Percentiles rank a stretch among this genome's conserved stretches.
Conservation (phyloP, 1,140 invertebrate genomes). For the Hycleus cichorii region DNA sequence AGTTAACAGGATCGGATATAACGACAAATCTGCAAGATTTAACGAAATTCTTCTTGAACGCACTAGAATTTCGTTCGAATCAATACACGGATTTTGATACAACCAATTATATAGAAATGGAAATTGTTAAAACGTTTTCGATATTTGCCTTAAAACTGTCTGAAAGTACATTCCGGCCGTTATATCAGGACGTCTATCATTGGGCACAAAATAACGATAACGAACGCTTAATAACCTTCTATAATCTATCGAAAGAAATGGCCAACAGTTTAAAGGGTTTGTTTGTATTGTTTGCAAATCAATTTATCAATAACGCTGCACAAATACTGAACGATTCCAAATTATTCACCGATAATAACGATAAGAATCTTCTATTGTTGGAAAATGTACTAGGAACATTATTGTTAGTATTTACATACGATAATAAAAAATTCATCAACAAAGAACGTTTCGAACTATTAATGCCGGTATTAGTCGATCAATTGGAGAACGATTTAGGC, state of each 20-base stretch:
- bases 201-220: slow-evolving; percentile 60
- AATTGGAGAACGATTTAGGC: slow-evolving; percentile 73
- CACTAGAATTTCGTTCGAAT: slow-evolving; percentile 61
- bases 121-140: slow-evolving; percentile 66
- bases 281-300: slow-evolving; percentile 81
- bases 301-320: slow-evolving; percentile 74
- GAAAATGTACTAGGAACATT: slow-evolving; percentile 66
- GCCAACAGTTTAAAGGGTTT: slow-evolving; percentile 78
- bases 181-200: slow-evolving; percentile 79
- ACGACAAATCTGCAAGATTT: slow-evolving; percentile 56
- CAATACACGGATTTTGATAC: slow-evolving; percentile 38
- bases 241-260: slow-evolving; percentile 63
- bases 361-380: slow-evolving; percentile 52
- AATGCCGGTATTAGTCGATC: slow-evolving; percentile 80
- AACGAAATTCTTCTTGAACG: slow-evolving; percentile 65
- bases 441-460: slow-evolving; percentile 76
- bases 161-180: slow-evolving; percentile 76
- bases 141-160: slow-evolving; percentile 78
- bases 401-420: slow-evolving; percentile 66
- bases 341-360: slow-evolving; percentile 46
- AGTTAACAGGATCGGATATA: slow-evolving; percentile 53
- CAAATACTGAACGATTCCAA: slow-evolving; percentile 57
- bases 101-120: slow-evolving; percentile 54
- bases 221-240: slow-evolving; percentile 49
- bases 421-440: slow-evolving; percentile 74